Evolutionary conservation across 2,797 vertebrate genomes (phyloP).

Genomic region (Labeo calbasu): DNA sequence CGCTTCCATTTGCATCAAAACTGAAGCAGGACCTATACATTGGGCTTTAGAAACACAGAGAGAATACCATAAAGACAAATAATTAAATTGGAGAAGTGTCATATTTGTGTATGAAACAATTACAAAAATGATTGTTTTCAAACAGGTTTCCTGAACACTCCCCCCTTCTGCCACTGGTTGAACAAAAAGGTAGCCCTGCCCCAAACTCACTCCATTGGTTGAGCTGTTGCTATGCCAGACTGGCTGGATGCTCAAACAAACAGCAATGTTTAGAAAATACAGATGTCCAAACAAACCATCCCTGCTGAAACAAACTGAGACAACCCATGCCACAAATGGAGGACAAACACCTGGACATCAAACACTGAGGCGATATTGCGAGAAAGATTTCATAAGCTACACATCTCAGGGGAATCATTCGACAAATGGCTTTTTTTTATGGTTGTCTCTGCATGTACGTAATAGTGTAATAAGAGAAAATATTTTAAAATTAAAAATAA

Average conservation of each 20-base stretch:
- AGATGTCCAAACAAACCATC: not conserved
- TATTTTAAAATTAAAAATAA: slow-evolving; percentile 7
- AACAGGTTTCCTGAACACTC: not conserved
- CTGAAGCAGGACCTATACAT: not conserved
- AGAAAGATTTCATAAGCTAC: not conserved
- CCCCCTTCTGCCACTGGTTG: not conserved
- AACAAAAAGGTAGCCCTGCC: not conserved
- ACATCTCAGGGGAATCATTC: not conserved
- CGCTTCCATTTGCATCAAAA: not conserved
- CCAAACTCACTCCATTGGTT: not conserved
- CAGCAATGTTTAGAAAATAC: not conserved
- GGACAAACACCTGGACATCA: slow-evolving; percentile 10
- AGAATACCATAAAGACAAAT: not conserved
- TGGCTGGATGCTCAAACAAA: not conserved
- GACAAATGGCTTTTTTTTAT: not conserved
- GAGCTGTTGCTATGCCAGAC: not conserved
- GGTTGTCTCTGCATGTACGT: not conserved
- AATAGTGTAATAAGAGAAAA: not conserved
- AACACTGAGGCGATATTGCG: not conserved
- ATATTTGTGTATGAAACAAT: not conserved
- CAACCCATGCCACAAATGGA: not conserved
- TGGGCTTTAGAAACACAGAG: not conserved
- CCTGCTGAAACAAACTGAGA: not conserved
- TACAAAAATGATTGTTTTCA: not conserved
- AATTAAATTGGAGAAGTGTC: not conserved